Evolutionary conservation across 2,888 invertebrate genomes (phyloP).

Genomic region (Andrena bucephala): DNA sequence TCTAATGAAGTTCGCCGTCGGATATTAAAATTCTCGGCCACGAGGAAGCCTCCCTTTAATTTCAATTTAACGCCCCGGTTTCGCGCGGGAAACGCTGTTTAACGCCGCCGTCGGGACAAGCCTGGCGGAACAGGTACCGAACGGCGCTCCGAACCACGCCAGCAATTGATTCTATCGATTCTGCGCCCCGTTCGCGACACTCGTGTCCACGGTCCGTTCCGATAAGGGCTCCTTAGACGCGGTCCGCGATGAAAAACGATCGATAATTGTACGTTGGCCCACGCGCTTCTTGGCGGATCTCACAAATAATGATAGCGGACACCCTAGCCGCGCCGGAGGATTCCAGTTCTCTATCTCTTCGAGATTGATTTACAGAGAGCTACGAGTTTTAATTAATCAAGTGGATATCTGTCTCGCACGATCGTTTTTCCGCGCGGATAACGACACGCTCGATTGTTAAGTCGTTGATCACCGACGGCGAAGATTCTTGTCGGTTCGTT

Average conservation of each 20-base stretch:
- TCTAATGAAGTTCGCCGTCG: constrained; percentile 24
- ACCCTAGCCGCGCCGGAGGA: background rate
- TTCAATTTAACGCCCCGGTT: constrained; percentile 26
- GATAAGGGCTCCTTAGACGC: constrained; percentile 10
- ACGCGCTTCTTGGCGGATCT: background rate
- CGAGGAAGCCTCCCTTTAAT: constrained; percentile 28
- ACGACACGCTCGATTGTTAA: background rate
- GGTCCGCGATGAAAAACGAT: constrained; percentile 32
- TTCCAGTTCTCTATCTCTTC: background rate
- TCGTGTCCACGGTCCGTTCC: constrained; percentile 9
- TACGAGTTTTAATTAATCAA: background rate
- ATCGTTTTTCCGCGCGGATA: constrained; percentile 33
- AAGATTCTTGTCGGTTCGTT: constrained; percentile 12
- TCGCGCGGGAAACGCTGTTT: constrained; percentile 29
- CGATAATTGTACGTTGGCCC: background rate
- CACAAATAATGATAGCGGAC: background rate
- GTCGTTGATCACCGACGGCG: background rate
- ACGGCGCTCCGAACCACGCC: constrained; percentile 7
- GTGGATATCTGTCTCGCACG: background rate
- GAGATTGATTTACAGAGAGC: background rate
- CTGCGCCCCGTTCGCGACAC: constrained; percentile 5
- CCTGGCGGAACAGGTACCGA: background rate
- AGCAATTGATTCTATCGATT: constrained; percentile 14
- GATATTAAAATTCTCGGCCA: constrained; percentile 29
- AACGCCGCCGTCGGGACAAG: background rate